Evolutionary conservation across 1,140 invertebrate species (phyloP).

Genomic region (Andrena cerasifolii): DNA sequence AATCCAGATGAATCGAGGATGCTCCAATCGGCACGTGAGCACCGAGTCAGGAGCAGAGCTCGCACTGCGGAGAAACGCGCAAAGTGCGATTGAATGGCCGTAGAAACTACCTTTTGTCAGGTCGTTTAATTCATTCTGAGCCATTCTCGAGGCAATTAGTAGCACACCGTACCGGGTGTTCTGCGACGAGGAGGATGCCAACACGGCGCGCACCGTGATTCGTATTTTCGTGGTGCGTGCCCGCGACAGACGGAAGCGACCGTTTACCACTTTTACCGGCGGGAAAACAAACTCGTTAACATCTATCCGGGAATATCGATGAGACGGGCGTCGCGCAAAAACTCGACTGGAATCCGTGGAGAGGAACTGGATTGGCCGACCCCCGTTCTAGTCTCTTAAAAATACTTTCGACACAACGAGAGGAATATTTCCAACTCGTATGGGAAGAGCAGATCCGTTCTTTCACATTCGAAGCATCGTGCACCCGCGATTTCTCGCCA

Average conservation of each 20-base stretch:
- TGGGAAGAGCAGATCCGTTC: neutral
- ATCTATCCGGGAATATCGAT: slow-evolving; percentile 13
- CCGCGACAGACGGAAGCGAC: slow-evolving; percentile 40
- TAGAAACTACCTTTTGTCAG: slow-evolving; percentile 61
- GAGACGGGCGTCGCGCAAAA: neutral
- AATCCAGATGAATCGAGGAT: no score
- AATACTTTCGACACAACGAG: neutral
- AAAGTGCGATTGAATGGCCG: slow-evolving; percentile 63
- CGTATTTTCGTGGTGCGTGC: slow-evolving; percentile 5
- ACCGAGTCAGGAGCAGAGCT: no score
- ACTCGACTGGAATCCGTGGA: neutral
- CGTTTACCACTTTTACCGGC: slow-evolving; percentile 35
- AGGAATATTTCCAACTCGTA: neutral
- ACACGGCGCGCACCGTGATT: neutral
- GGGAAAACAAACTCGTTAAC: slow-evolving; percentile 13
- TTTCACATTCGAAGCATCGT: no score
- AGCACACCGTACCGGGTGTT: slow-evolving; percentile 28
- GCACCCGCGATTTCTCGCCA: neutral
- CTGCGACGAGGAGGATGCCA: slow-evolving; percentile 1
- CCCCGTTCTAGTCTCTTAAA: no score
- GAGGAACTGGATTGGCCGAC: neutral
- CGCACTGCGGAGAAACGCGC: neutral
- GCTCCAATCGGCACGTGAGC: no score
- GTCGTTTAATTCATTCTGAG: slow-evolving; percentile 55
- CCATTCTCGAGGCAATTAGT: slow-evolving; percentile 47